Conservation (phyloP, 2,888 invertebrate genomes). For the Drosophila emarginata region DNA sequence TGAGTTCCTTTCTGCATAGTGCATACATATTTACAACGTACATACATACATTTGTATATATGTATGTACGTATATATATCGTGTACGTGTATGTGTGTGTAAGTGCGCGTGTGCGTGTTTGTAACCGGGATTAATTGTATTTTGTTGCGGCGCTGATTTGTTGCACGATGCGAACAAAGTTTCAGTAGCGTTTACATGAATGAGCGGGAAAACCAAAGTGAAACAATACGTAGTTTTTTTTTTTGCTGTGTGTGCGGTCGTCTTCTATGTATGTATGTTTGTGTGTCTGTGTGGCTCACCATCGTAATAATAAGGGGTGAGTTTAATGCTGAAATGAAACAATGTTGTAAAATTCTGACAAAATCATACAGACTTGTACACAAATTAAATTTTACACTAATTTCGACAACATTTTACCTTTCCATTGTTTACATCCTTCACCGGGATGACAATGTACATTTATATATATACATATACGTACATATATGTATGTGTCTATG, state of each 20-base stretch:
- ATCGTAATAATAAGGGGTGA: neutral
- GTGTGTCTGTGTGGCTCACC: neutral
- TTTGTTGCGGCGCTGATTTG: slow-evolving; percentile 30
- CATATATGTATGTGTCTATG: no score
- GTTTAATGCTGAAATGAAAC: neutral
- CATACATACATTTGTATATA: neutral
- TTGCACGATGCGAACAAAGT: slow-evolving; percentile 10
- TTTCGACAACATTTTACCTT: neutral
- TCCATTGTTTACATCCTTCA: neutral
- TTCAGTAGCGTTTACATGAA: slow-evolving; percentile 19
- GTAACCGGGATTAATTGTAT: slow-evolving; percentile 42
- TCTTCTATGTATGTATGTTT: neutral
- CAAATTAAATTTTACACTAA: slow-evolving; percentile 3
- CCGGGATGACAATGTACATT: no score
- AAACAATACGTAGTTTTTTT: neutral
- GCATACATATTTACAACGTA: neutral
- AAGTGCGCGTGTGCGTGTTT: slow-evolving; percentile 17
- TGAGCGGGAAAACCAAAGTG: slow-evolving; percentile 20
- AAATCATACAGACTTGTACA: neutral
- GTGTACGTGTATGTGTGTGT: slow-evolving; percentile 13
- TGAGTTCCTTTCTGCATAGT: slow-evolving; percentile 7
- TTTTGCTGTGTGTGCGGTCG: slow-evolving; percentile 12
- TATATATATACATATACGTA: no score
- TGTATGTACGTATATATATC: slow-evolving; percentile 6
- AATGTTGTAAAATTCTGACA: neutral